Conservation (phyloP, 2,888 invertebrate species). For the Coronaproctus castanopsis region DNA sequence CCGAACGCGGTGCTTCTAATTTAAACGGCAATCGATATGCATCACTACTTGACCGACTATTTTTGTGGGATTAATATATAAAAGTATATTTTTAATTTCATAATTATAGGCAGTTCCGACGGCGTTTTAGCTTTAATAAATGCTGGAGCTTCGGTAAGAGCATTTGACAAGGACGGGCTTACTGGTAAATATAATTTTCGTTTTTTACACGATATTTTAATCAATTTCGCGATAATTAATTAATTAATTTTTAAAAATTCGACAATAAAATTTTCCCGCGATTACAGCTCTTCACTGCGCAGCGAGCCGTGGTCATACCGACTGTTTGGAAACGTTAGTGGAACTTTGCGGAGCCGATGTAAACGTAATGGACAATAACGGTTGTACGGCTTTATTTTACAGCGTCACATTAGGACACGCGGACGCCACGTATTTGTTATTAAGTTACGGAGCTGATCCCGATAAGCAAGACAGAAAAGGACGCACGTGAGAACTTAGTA, state of each 20-base stretch:
- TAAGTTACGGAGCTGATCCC: conserved; percentile 76
- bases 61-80: too few species aligned
- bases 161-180: conserved; percentile 75
- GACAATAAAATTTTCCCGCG: too few species aligned
- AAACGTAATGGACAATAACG: conserved; percentile 78
- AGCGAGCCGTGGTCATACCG: conserved; percentile 83
- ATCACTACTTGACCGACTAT: too few species aligned
- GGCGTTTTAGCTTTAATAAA: conserved; percentile 75
- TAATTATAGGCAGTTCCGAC: conserved; percentile 55
- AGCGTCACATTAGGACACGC: conserved; percentile 90
- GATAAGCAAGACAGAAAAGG: conserved; percentile 85
- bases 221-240: too few species aligned
- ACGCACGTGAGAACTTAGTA: conserved; percentile 38
- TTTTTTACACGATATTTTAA: too few species aligned
- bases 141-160: conserved; percentile 62
- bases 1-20: too few species aligned
- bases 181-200: conserved; percentile 40
- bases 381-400: conserved; percentile 90
- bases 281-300: conserved; percentile 77
- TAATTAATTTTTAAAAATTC: too few species aligned
- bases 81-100: too few species aligned
- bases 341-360: conserved; percentile 72
- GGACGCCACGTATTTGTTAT: conserved; percentile 68
- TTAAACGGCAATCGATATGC: too few species aligned
- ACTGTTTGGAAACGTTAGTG: conserved; percentile 71